Percentiles rank a stretch among this genome's conserved stretches.
Conservation (phyloP, 2,797 vertebrate genomes). For the Mormyrus proboscirostris region DNA sequence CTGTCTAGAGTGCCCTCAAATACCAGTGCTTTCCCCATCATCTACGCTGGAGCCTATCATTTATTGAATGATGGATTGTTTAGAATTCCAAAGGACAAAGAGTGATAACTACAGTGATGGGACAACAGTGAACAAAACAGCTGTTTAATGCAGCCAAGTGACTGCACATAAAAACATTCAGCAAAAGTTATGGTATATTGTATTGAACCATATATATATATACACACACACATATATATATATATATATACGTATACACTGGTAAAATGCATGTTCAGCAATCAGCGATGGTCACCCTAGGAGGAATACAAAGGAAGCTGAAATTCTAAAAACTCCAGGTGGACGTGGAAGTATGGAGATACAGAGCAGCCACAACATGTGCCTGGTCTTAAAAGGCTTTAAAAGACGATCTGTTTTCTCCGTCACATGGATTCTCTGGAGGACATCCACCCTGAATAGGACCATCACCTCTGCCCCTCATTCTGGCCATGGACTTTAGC, state of each 20-base stretch:
- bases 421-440: not conserved
- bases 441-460: not conserved
- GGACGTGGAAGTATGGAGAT: not conserved
- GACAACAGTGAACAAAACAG: not conserved
- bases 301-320: not conserved
- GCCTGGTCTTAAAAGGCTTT: not conserved
- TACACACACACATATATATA: not conserved
- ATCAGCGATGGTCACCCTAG: not conserved
- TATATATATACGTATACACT: not conserved
- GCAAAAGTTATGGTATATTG: not conserved
- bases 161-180: not conserved
- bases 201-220: not conserved
- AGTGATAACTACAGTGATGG: not conserved
- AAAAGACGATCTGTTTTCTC: not conserved
- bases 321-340: not conserved
- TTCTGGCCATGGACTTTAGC: not conserved
- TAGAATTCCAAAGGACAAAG: not conserved
- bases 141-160: not conserved
- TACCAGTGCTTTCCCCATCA: not conserved
- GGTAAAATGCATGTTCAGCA: not conserved
- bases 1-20: not conserved
- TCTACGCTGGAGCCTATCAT: not conserved
- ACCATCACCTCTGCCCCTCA: not conserved
- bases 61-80: not conserved
- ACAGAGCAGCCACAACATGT: not conserved